Base-by-base conservation (phyloP, 2,888 invertebrate species). In the Oxyteleia sp. region DNA sequence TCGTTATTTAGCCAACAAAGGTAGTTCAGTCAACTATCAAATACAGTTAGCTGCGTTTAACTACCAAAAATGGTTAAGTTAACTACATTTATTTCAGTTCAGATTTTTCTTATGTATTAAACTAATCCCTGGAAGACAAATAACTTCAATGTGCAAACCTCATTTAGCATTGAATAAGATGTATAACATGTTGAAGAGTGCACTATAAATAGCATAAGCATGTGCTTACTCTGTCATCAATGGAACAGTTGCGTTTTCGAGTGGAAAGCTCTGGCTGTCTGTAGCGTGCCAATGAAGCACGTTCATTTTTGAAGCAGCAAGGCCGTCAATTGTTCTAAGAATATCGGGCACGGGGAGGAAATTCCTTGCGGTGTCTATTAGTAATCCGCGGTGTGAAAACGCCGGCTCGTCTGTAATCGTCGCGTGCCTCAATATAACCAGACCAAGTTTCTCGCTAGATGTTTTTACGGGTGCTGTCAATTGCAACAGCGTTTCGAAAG, bases 271-370 rank as follows among this genome's bases (percentile, higher is more conserved):
- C 87, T 98, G 98, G 0, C 97, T 96, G 93, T 99, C 99, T 0
- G 97, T 97, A 0, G 96, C 96, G 91, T 98, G 97, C 98, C 98
- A 99, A 91, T 99, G 99, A 49, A 99, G 95, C 0, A 98, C 97
- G 91, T 99, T 99, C 94, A 99, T 94, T 93, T 99, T 99, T 57
- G 96, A 96, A 15, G 97, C 95, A 0, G 97, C 96, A 97, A 99
- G 97, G 0, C 96, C 98, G 88, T 98, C 97, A 85, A 98, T 94
- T 53, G 96, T 96, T 85, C 95, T 95, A 87, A 95, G 95, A 16
- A 98, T 96, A 51, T 95, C 95, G 11, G 92, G 93, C 84, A 98
- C 93, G 0, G 97, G 96, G 20, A 99, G 94, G 91, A 96, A 99
- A 93, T 99, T 98, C 79, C 99, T 95, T 0, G 98, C 96, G 0